phyloP scores from a whole-genome alignment of 2,113 vertebrate species.

The Chaetura pelagica region DNA sequence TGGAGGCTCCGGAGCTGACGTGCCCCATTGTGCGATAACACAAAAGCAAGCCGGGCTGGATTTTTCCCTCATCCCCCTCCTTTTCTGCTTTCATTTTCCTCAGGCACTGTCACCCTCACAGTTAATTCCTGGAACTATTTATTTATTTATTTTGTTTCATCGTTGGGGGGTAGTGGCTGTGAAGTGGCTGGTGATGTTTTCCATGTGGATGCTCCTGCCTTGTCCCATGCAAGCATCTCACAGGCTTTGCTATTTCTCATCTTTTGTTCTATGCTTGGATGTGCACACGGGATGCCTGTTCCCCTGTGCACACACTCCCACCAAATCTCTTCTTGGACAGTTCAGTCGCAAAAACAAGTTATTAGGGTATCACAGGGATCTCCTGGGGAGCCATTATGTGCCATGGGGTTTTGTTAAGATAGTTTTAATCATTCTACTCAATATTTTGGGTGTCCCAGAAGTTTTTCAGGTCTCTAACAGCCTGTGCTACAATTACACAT shows the following conservation, averaged over 20 bases:
- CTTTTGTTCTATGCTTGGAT: not conserved
- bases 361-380: not conserved
- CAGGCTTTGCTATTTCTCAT: not conserved
- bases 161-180: not conserved
- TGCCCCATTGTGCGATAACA: slow-evolving; percentile 42
- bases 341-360: not conserved
- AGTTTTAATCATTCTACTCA: not conserved
- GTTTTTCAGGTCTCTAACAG: not conserved
- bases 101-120: not conserved
- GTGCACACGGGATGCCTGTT: not conserved
- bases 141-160: slow-evolving; percentile 1
- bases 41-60: slow-evolving; percentile 25
- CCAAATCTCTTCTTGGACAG: not conserved
- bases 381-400: not conserved
- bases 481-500: not conserved
- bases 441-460: not conserved
- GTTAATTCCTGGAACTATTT: slow-evolving; percentile 12
- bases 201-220: not conserved
- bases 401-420: not conserved
- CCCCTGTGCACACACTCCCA: accelerated
- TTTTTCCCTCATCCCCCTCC: not conserved
- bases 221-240: accelerated
- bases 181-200: not conserved
- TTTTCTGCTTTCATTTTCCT: slow-evolving; percentile 24
- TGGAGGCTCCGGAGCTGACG: slow-evolving; percentile 52